Evolutionary conservation across 2,113 vertebrate genomes (phyloP), one percentile per base, ranked within the genome.

Genomic region (Micromys minutus): DNA sequence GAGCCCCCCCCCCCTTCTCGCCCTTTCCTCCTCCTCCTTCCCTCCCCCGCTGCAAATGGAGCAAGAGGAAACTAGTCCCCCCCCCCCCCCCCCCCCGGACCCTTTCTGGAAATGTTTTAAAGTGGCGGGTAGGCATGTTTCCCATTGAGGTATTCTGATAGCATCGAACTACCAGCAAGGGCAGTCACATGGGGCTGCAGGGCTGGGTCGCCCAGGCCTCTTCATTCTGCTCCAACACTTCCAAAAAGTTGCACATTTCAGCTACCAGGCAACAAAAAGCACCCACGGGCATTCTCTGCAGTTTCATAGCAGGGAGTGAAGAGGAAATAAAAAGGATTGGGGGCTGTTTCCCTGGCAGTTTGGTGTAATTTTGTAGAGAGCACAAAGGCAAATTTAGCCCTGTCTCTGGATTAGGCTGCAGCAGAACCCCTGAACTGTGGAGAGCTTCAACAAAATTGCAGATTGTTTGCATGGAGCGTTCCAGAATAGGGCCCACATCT

Each of bases 161-260:
- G 93, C 76, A 24, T 72, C 65, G 29, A 89, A 84, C 93, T 94
- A 55, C 4, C 16, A 94, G 83, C 71, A 21, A 69, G 71, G 45
- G 50, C n/a, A 8, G n/a, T 34, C 0, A 6, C 71, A 59, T 4
- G 63, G 59, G 65, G 50, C 77, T 65, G 22, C 61, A 59, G 87
- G 77, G 55, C 47, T 36, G 22, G 29, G 72, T 50, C 45, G 50
- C 88, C 45, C 42, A 77, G 65, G 65, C 87, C 87, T 94, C 80
- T 93, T 47, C 69, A 59, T 87, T 94, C 52, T 81, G 42, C 71
- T 72, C 72, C 79, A 94, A 90, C 50, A 69, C 87, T 97, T 96
- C 36, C 24, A 55, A 89, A n/a, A 96, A 97, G 93, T 95, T 97
- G 96, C 81, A 81, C 61, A 90, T 95, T 94, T 96, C 85, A 80